These are phyloP conservation scores for Apotomis turbidana DNA, from an alignment of 2,888 invertebrate genomes.

Conservation along the genomic window DNA sequence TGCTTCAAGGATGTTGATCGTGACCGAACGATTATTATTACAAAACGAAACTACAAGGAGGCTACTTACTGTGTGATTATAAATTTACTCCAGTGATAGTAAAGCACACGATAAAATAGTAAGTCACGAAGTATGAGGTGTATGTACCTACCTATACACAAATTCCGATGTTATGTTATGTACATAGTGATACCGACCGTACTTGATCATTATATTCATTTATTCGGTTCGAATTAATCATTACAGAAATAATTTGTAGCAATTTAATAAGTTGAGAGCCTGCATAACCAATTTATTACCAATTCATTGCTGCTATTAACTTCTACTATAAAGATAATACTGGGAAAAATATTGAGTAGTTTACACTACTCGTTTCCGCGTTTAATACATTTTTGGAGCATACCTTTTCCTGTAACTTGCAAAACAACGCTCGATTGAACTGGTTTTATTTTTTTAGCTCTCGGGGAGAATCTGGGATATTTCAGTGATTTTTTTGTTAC, in stretches of 20 bases:
- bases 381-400: not conserved
- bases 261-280: slow-evolving; percentile 7
- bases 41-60: not conserved
- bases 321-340: not conserved
- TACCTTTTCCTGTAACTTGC: too few species aligned
- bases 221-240: slow-evolving; percentile 9
- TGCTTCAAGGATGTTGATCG: slow-evolving; percentile 9
- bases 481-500: too few species aligned
- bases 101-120: not conserved
- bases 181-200: not conserved
- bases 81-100: slow-evolving; percentile 1
- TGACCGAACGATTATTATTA: slow-evolving; percentile 14
- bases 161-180: not conserved
- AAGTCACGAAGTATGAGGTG: not conserved
- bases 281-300: not conserved
- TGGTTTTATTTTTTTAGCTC: too few species aligned
- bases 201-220: not conserved
- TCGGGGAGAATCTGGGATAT: too few species aligned
- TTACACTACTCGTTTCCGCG: not conserved
- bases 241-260: slow-evolving; percentile 2
- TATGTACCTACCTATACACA: not conserved
- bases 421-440: too few species aligned
- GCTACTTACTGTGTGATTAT: slow-evolving; percentile 6
- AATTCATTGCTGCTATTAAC: not conserved
- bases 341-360: not conserved